Evolutionary conservation across 2,797 vertebrate species (phyloP).

Genomic region (Streptopelia turtur): DNA sequence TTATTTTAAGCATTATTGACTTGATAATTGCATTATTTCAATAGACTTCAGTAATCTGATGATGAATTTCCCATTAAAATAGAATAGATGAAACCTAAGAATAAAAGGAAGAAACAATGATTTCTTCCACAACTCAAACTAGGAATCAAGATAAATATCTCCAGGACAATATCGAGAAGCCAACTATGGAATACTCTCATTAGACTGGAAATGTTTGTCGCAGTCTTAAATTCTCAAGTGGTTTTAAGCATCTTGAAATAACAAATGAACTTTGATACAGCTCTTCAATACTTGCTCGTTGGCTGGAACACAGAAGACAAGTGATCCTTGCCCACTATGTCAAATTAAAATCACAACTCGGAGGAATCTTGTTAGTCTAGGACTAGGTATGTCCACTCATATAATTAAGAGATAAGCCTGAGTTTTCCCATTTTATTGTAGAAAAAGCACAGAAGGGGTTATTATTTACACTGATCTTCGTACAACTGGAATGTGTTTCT

Average conservation of each 20-base stretch:
- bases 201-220: neutral
- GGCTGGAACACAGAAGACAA: neutral
- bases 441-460: neutral
- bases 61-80: neutral
- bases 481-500: neutral
- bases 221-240: neutral
- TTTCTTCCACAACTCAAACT: neutral
- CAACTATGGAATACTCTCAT: neutral
- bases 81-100: neutral
- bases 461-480: neutral
- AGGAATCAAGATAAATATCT: neutral
- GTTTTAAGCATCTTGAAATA: neutral
- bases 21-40: neutral
- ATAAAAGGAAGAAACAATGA: neutral
- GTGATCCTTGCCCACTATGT: neutral
- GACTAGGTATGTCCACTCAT: neutral
- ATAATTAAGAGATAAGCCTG: neutral
- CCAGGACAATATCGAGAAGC: neutral
- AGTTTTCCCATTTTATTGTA: constrained; percentile 6
- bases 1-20: neutral
- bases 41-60: neutral
- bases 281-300: neutral
- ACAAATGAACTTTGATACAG: neutral
- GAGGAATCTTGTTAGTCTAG: neutral
- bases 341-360: neutral